Conservation (phyloP, 2,797 vertebrate species). For the Antrozous pallidus region DNA sequence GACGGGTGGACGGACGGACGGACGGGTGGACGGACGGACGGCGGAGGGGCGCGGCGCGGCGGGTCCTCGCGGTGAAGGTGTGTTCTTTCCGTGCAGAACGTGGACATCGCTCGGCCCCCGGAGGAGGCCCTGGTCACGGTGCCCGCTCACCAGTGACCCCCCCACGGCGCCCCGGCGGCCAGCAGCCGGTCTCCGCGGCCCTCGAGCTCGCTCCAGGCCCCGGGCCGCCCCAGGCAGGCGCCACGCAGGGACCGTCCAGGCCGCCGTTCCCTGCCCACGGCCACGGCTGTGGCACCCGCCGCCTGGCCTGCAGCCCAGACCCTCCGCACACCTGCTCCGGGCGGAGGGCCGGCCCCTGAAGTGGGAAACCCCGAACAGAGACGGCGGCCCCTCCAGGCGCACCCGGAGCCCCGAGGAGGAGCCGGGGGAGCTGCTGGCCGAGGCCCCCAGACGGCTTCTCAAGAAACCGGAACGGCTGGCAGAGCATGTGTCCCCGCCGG, state of each 20-base stretch:
- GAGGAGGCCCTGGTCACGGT: conserved; percentile 87
- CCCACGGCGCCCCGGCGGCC: conserved; percentile 15
- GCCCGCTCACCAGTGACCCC: conserved; percentile 84
- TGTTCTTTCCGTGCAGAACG: conserved; percentile 84
- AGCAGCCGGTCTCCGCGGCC: conserved; percentile 63
- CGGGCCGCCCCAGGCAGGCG: conserved; percentile 57
- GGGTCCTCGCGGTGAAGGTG: conserved; percentile 55
- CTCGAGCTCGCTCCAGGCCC: conserved; percentile 57
- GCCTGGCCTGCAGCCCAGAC: too few species aligned
- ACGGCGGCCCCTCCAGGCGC: too few species aligned
- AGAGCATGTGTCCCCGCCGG: too few species aligned
- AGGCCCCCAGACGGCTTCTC: background rate
- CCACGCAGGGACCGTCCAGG: background rate
- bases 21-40: background rate
- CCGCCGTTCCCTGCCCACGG: background rate
- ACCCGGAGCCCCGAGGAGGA: too few species aligned
- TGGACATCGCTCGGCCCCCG: conserved; percentile 85
- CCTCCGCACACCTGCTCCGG: too few species aligned
- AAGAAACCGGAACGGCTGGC: background rate
- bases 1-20: too few species aligned
- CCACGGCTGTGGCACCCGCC: too few species aligned
- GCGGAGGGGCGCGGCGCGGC: background rate
- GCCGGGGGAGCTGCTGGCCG: background rate
- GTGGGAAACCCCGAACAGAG: too few species aligned
- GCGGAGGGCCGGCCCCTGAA: too few species aligned